Conservation (phyloP, 37 sponge, comb jelly and placozoan genomes). For the Theonella swinhoei region DNA sequence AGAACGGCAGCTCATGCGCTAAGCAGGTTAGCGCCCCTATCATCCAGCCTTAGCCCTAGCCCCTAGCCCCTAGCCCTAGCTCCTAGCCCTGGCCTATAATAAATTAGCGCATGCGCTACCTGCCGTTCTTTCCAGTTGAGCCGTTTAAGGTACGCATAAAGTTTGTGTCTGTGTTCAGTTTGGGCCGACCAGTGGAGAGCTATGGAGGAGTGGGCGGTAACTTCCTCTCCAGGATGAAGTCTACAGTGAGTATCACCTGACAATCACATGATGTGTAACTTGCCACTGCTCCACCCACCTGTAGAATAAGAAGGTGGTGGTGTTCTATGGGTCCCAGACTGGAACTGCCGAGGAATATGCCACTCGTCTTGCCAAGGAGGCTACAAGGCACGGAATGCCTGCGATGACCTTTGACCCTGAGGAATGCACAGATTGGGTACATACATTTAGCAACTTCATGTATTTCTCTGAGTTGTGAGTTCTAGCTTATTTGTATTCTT, state of each 20-base stretch:
- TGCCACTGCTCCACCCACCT: not conserved
- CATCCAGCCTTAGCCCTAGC: no score
- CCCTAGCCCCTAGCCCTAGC: no score
- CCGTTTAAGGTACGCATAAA: not conserved
- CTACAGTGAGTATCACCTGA: constrained; percentile 38
- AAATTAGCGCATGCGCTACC: no score
- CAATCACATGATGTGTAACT: not conserved
- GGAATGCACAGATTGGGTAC: constrained; percentile 86
- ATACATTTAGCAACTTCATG: not conserved
- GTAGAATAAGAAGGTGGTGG: constrained; percentile 83
- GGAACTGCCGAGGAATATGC: constrained; percentile 99
- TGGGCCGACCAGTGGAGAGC: constrained; percentile 37
- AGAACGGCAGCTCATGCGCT: not conserved
- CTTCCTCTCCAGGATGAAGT: constrained; percentile 69
- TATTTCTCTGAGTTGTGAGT: not conserved
- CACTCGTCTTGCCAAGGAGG: constrained; percentile 87
- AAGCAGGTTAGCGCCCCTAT: no score
- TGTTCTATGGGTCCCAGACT: constrained; percentile 98
- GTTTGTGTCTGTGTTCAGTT: not conserved
- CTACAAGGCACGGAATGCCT: constrained; percentile 74
- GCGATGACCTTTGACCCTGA: constrained; percentile 93
- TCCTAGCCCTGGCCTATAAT: no score
- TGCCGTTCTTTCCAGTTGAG: not conserved
- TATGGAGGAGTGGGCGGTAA: constrained; percentile 16
- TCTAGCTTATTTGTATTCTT: not conserved